Conservation (phyloP, 2,888 invertebrate genomes). For the Pherbina coryleti region DNA sequence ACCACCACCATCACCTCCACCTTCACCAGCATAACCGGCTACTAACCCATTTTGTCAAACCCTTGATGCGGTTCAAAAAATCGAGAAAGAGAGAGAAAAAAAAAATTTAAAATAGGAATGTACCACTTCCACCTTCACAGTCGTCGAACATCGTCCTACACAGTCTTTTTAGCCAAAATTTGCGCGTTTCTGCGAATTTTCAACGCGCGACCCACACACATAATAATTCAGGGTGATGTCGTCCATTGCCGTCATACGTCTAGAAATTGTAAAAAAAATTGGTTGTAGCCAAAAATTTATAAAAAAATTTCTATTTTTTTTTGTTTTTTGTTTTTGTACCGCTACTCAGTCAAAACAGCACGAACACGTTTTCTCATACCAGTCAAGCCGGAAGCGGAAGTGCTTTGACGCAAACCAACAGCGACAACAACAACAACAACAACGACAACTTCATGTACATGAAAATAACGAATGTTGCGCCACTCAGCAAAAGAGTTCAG, state of each 20-base stretch:
- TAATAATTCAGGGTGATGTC: constrained; percentile 19
- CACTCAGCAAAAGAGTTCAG: constrained; percentile 8
- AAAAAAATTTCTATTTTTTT: not conserved
- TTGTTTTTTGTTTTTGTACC: constrained; percentile 8
- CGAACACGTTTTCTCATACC: not conserved
- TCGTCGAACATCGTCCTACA: not conserved
- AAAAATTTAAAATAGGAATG: not conserved
- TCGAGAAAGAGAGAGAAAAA: not conserved
- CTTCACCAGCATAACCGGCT: not conserved
- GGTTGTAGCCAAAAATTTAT: not conserved
- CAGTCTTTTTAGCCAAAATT: not conserved
- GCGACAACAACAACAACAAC: not conserved
- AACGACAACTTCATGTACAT: not conserved
- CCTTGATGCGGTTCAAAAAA: constrained; percentile 6
- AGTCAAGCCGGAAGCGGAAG: constrained; percentile 13
- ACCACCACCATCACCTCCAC: not conserved
- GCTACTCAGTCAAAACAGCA: constrained; percentile 6
- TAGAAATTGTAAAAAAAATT: constrained; percentile 1
- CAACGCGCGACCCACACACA: not conserved
- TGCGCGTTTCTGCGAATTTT: not conserved
- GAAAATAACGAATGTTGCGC: constrained; percentile 8
- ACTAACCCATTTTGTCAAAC: constrained; percentile 20
- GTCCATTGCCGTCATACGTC: not conserved
- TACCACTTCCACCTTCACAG: constrained; percentile 4
- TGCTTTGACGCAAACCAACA: constrained; percentile 24